Base-by-base conservation (phyloP, 1,140 invertebrate species). In the Papilio machaon region DNA sequence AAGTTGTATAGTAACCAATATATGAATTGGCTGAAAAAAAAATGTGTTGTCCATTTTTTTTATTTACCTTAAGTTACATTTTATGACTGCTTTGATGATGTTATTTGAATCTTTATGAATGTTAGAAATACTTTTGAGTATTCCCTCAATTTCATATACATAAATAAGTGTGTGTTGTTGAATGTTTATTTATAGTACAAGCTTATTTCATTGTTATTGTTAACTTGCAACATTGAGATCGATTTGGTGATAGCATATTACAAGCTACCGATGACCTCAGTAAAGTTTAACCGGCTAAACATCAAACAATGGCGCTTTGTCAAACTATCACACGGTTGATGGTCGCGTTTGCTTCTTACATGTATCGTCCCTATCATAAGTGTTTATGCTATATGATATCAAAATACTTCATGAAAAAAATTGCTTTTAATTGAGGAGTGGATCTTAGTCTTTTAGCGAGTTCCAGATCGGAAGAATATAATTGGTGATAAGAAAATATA, bases 281-380 rank as follows among this genome's bases (percentile, higher is more conserved):
- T 49, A 13, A 58, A 80, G 79, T 73, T 82, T 58, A 80, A 80
- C 73, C 74, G 80, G 74, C 81, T 80, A 73, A 81, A 80, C 47
- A 73, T 11, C 11, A 35, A 82, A 87, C 86, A 86, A 87, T 86
- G 46, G 85, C 54, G 80, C 84, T 84, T 86, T 87, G 85, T 87
- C 80, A 82, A 83, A 84, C 52, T 79, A 82, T 86, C 86, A 83
- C 86, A 85, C 86, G 82, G 80, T 13, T 79, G 77, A 79, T 79
- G 77, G 77, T 67, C 77, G 76, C 81, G 81, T 87, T 85, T 85
- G 83, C 83, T 83, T 67, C 74, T 84, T 84, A 43, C 35, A 11
- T 15, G 83, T 84, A 87, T 60, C 60, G 38, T 75, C 58, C 54
- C 46, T 74, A 43, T 47, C 23, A 82, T 73, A 85, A 84, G 80